phyloP scores from a whole-genome alignment of 2,113 vertebrate genomes.

The Carlito syrichta region DNA sequence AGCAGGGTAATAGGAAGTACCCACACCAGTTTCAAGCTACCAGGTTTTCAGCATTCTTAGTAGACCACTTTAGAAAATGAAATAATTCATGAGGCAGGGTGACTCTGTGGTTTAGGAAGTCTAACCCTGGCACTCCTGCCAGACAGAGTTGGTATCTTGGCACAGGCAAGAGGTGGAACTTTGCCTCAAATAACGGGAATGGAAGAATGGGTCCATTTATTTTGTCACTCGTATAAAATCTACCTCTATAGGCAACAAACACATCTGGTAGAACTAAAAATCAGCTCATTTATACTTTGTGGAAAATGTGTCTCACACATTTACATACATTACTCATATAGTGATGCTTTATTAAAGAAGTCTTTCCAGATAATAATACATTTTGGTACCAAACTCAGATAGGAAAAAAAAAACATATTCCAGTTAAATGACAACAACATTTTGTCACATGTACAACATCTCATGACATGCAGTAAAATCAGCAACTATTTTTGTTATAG shows the following conservation, averaged over 20 bases:
- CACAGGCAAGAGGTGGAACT: not conserved
- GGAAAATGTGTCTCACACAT: slow-evolving; percentile 20
- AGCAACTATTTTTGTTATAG: not conserved
- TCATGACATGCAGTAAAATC: not conserved
- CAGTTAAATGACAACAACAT: slow-evolving; percentile 36
- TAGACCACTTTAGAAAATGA: slow-evolving; percentile 43
- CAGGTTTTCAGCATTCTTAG: slow-evolving; percentile 50
- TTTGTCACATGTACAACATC: not conserved
- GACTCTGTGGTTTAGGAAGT: slow-evolving; percentile 55
- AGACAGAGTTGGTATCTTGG: slow-evolving; percentile 51
- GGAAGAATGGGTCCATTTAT: not conserved
- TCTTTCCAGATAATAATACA: not conserved
- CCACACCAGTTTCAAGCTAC: slow-evolving; percentile 56
- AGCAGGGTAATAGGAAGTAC: slow-evolving; percentile 55
- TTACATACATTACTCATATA: not conserved
- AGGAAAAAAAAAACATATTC: not conserved
- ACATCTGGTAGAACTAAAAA: slow-evolving; percentile 41
- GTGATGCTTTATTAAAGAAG: not conserved
- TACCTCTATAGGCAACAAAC: slow-evolving; percentile 10
- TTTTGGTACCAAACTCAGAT: not conserved
- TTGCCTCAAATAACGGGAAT: not conserved
- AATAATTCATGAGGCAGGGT: slow-evolving; percentile 52
- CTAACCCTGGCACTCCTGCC: slow-evolving; percentile 24
- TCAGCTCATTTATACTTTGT: not conserved
- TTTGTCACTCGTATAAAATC: slow-evolving; percentile 47